A percentile compares a stretch with the other conserved stretches of the same genome.
Evolutionary conservation across 2,113 vertebrate species (phyloP).

Genomic region (Aegotheles bennettii): DNA sequence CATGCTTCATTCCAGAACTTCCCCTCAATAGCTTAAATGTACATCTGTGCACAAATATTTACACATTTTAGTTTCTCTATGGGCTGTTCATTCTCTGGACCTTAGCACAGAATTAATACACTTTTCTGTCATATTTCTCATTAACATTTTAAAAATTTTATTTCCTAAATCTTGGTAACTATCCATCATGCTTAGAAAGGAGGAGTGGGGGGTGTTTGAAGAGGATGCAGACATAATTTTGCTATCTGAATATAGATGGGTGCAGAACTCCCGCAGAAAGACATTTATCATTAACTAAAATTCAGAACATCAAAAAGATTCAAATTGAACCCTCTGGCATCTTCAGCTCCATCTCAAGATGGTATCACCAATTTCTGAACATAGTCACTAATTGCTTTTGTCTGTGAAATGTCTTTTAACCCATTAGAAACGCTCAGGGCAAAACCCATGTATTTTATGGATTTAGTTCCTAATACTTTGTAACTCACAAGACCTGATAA

Average conservation of each 20-base stretch:
- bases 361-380: not conserved
- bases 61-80: not conserved
- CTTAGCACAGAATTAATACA: not conserved
- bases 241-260: not conserved
- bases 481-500: not conserved
- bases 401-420: slow-evolving; percentile 35
- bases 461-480: slow-evolving; percentile 36
- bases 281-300: slow-evolving; percentile 39
- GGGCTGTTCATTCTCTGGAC: not conserved
- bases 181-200: not conserved
- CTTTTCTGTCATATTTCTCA: not conserved
- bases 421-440: not conserved
- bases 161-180: not conserved
- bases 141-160: not conserved
- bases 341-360: not conserved
- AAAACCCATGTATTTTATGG: not conserved
- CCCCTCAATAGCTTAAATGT: not conserved
- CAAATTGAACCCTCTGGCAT: not conserved
- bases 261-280: not conserved
- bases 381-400: slow-evolving; percentile 51
- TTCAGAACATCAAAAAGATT: slow-evolving; percentile 40
- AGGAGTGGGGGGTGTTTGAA: not conserved
- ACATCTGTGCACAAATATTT: not conserved
- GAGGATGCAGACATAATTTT: not conserved
- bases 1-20: not conserved